Conservation (phyloP, 2,888 invertebrate genomes). For the Sphaerophoria rueppellii region DNA sequence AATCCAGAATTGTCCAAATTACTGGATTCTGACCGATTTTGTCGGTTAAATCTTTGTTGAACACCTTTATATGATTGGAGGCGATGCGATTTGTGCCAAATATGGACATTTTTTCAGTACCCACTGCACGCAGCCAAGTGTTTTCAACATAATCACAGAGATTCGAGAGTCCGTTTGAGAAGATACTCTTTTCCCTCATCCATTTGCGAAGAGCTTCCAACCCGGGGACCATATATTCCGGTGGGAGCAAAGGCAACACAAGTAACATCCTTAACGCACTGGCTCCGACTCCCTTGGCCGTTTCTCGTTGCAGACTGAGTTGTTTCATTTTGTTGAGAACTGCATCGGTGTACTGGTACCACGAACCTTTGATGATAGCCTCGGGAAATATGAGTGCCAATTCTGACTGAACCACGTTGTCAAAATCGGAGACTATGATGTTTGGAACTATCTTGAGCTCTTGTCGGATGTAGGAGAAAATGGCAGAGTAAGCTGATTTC, state of each 20-base stretch:
- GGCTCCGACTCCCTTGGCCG: constrained; percentile 74
- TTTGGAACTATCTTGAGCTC: constrained; percentile 75
- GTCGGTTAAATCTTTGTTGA: constrained; percentile 75
- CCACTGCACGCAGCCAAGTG: constrained; percentile 75
- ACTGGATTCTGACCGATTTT: constrained; percentile 72
- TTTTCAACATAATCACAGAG: constrained; percentile 76
- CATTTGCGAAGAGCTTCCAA: constrained; percentile 76
- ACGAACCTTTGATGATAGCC: constrained; percentile 76
- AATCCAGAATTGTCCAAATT: constrained; percentile 76
- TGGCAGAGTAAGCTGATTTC: constrained; percentile 71
- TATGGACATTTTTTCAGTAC: constrained; percentile 77
- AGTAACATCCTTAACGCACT: constrained; percentile 76
- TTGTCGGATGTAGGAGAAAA: constrained; percentile 75
- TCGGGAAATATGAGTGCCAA: constrained; percentile 75
- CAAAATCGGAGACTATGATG: constrained; percentile 75
- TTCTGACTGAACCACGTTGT: constrained; percentile 74
- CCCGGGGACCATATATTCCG: constrained; percentile 76
- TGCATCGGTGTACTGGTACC: constrained; percentile 76
- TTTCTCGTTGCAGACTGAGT: constrained; percentile 74
- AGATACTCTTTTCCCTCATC: constrained; percentile 76
- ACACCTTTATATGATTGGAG: constrained; percentile 75
- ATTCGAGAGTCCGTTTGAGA: constrained; percentile 59
- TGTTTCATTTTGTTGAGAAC: constrained; percentile 74
- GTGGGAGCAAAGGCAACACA: constrained; percentile 76
- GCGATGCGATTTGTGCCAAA: constrained; percentile 75